Evolutionary conservation across 2,113 vertebrate species (phyloP), one percentile per base, ranked within the genome.

Genomic region (Ahaetulla prasina): DNA sequence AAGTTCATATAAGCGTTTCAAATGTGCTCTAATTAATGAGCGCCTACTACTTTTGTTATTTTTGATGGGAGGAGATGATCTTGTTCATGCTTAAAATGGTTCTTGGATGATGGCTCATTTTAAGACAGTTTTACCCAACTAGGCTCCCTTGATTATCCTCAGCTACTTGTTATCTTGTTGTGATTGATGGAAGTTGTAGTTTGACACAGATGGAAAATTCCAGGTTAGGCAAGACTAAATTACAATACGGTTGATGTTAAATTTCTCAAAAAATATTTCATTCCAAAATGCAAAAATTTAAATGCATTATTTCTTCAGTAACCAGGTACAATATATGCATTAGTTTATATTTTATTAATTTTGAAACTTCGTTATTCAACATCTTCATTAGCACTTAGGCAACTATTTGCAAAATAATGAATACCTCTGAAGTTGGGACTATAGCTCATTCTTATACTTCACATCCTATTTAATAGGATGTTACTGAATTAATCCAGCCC

Each of bases 401-500:
- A 39, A 35, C 22, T 54, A 55, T 35, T 30, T 53, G 39, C 52
- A 88, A 88, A 89, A 92, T 23, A 89, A 7, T 85, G 11, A 92
- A 92, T 11, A 50, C 1, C 54, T 86, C 12, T 86, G 54, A 57
- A 90, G 4, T 2, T 85, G 52, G 84, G 52, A 50, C 30, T 35
- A 49, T 25, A 39, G 23, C 80, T 92, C n/a, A 63, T 89, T 89
- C 92, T 92, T 85, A 85, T n/a, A 85, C 45, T 54, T 88, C 54
- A 50, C n/a, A 0, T 4, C 39, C 1, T n/a, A 20, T 20, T 93
- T 85, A 89, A 45, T 84, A 0, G 49, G 89, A 85, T 0, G 87
- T 23, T n/a, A 68, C 27, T 80, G 45, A 53, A 74, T 39, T 93
- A 91, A 93, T 91, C 90, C 9, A 93, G 89, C 68, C 87, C 93